phyloP scores from a whole-genome alignment of 1,140 invertebrate genomes.

The Tachypleus tridentatus region DNA sequence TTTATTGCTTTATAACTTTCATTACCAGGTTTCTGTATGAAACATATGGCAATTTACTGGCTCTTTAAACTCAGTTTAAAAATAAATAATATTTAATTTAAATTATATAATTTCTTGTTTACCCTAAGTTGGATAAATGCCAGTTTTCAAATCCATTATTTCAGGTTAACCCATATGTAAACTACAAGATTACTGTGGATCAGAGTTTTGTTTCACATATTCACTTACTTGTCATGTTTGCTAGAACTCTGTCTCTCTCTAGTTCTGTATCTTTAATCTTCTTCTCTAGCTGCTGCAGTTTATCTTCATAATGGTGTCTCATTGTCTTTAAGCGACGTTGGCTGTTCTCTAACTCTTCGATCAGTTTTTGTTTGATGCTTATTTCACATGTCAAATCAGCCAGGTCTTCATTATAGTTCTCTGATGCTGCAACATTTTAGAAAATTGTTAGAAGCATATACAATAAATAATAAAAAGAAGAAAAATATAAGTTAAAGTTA shows the following conservation, averaged over 20 bases:
- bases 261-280: conserved; percentile 80
- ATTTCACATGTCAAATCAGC: conserved; percentile 22
- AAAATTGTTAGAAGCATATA: too few relatives aligned
- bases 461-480: neutral
- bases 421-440: conserved; percentile 1
- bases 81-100: too few relatives aligned
- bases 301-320: conserved; percentile 85
- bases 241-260: conserved; percentile 84
- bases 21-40: too few relatives aligned
- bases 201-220: too few relatives aligned
- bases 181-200: too few relatives aligned
- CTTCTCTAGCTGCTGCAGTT: conserved; percentile 71
- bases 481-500: neutral
- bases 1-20: too few relatives aligned
- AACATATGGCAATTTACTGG: too few relatives aligned
- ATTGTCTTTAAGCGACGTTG: conserved; percentile 70
- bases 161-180: too few relatives aligned
- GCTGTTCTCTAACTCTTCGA: conserved; percentile 82
- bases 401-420: conserved; percentile 20
- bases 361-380: conserved; percentile 54
- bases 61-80: too few relatives aligned
- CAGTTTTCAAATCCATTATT: too few relatives aligned
- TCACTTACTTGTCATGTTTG: conserved; percentile 31
- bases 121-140: too few relatives aligned
- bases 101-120: too few relatives aligned